phyloP scores from a whole-genome alignment of 2,113 vertebrate genomes.

The Lasiurus borealis region DNA sequence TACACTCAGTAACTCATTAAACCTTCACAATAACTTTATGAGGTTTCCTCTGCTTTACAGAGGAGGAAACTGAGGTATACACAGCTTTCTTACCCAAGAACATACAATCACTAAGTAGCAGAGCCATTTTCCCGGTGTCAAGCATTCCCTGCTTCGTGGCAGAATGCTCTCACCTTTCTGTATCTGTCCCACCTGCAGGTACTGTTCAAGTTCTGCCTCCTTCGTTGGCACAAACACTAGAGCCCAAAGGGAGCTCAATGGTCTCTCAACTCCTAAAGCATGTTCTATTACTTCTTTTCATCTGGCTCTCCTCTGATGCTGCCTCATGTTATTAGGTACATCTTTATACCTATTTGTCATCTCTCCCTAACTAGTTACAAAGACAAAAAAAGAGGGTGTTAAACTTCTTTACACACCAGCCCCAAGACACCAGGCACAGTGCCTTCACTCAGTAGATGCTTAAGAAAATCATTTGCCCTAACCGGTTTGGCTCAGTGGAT shows the following conservation, averaged over 20 bases:
- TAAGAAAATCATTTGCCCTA: slow-evolving; percentile 11
- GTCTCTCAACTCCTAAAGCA: background rate
- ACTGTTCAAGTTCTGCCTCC: background rate
- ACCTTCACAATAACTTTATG: background rate
- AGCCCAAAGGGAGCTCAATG: background rate
- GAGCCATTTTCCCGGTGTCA: background rate
- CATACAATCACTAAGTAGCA: background rate
- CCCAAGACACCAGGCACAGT: background rate
- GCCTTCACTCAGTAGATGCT: background rate
- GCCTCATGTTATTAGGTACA: background rate
- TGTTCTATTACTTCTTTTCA: background rate
- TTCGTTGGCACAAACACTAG: background rate
- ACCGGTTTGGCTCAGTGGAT: no score
- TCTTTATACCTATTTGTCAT: background rate
- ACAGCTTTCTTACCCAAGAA: background rate
- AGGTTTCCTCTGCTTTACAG: background rate
- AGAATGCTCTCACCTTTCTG: background rate
- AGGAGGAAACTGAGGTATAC: background rate
- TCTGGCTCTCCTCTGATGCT: background rate
- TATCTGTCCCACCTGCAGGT: background rate
- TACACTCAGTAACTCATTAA: slow-evolving; percentile 5
- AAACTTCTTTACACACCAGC: background rate
- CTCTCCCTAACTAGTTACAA: background rate
- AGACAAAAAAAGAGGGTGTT: background rate
- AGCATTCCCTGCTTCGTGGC: background rate